These are phyloP conservation scores for Neopipo cinnamomea DNA, from an alignment of 2,113 vertebrate species.

Conservation along the genomic window DNA sequence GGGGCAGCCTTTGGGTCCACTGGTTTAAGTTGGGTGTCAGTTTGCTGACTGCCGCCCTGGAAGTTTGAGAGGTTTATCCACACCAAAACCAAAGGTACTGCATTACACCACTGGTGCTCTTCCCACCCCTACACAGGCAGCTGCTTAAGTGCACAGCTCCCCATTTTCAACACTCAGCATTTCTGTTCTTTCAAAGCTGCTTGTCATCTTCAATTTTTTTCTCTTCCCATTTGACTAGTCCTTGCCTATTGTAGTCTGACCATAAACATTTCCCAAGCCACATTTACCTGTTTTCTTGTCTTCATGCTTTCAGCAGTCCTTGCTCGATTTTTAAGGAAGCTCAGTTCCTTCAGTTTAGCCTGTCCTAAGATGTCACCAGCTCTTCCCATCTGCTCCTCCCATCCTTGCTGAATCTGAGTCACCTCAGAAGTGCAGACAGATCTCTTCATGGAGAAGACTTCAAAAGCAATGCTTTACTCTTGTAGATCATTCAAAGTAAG, in stretches of 20 bases:
- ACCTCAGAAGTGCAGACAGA: background rate
- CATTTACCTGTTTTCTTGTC: background rate
- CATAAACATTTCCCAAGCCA: background rate
- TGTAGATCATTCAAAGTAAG: background rate
- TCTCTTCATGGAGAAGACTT: background rate
- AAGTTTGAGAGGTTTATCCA: background rate
- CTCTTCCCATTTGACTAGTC: background rate
- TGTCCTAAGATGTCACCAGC: background rate
- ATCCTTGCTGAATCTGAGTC: background rate
- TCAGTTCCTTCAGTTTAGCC: background rate
- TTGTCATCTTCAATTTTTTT: background rate
- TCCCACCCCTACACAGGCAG: background rate
- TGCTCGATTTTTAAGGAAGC: background rate
- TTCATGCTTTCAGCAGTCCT: background rate
- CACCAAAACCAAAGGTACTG: background rate
- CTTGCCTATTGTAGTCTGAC: background rate
- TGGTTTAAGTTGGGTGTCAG: background rate
- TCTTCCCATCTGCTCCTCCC: background rate
- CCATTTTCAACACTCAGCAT: background rate
- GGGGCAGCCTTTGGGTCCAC: accelerated
- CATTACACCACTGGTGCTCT: background rate
- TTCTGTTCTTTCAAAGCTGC: background rate
- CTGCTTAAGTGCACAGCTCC: background rate
- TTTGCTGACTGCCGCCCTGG: background rate
- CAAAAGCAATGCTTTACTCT: background rate